These are phyloP conservation scores for Sycophila texana DNA, from an alignment of 2,888 invertebrate genomes.

Conservation along the genomic window DNA sequence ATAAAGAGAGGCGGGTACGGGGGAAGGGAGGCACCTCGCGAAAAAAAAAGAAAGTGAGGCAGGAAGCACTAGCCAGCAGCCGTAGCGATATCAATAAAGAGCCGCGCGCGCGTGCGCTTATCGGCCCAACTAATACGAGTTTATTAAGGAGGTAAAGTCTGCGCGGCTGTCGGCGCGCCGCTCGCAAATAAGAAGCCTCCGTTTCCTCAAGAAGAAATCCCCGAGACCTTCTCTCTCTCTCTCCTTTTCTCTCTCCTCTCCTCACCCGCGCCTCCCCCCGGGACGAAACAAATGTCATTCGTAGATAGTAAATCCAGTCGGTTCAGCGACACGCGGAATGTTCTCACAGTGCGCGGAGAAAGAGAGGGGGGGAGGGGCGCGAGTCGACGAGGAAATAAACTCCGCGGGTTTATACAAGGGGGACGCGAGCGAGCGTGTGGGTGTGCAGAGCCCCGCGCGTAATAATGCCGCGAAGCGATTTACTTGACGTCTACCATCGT, in stretches of 20 bases:
- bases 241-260: too few species aligned
- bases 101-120: neutral
- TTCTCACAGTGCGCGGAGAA: slow-evolving; percentile 46
- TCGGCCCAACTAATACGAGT: slow-evolving; percentile 9
- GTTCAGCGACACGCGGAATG: slow-evolving; percentile 50
- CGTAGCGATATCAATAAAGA: slow-evolving; percentile 25
- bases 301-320: slow-evolving; percentile 51
- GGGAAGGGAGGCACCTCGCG: neutral
- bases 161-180: slow-evolving; percentile 1
- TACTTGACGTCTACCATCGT: slow-evolving; percentile 49
- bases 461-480: slow-evolving; percentile 54
- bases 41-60: slow-evolving; percentile 14
- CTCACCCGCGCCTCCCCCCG: slow-evolving; percentile 12
- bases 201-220: slow-evolving; percentile 9
- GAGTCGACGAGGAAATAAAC: slow-evolving; percentile 43
- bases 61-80: neutral
- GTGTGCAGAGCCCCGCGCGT: slow-evolving; percentile 15
- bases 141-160: slow-evolving; percentile 18
- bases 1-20: too few species aligned
- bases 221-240: neutral
- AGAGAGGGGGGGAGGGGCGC: neutral
- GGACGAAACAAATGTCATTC: slow-evolving; percentile 52
- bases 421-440: neutral
- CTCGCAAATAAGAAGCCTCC: neutral
- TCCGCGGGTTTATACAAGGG: slow-evolving; percentile 25